Conservation (phyloP, 2,888 invertebrate genomes). For the Archips crataeganus region DNA sequence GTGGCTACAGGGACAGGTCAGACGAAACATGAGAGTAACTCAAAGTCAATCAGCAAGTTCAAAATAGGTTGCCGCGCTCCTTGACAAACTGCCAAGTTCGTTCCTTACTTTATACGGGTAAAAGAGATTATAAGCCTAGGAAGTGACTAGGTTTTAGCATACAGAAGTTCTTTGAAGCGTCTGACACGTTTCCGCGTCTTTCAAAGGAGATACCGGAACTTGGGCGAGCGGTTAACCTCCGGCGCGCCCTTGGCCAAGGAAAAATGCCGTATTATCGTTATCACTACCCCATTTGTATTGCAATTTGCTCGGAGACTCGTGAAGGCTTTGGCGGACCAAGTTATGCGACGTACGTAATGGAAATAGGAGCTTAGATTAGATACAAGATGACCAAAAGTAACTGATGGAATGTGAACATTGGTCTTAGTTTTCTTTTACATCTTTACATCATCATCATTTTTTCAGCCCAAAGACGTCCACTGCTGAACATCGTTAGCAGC, state of each 20-base stretch:
- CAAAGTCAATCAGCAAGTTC: neutral
- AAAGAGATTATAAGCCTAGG: slow-evolving; percentile 9
- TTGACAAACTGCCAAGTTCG: neutral
- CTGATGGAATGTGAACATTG: neutral
- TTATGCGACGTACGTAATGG: neutral
- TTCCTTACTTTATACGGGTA: neutral
- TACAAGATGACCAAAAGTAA: neutral
- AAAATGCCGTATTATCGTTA: slow-evolving; percentile 43
- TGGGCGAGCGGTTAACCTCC: slow-evolving; percentile 57
- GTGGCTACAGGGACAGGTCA: neutral
- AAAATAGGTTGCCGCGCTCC: neutral
- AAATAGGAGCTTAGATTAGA: neutral
- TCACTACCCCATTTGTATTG: slow-evolving; percentile 38
- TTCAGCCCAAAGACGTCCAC: too few species aligned
- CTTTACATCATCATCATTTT: too few species aligned
- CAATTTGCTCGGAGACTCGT: slow-evolving; percentile 11
- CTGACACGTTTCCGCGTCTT: slow-evolving; percentile 51
- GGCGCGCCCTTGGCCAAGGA: slow-evolving; percentile 56
- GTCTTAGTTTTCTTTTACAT: too few species aligned
- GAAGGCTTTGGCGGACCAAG: neutral
- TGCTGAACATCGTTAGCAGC: too few species aligned
- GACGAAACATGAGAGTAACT: neutral
- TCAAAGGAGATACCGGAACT: slow-evolving; percentile 72
- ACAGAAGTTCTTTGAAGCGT: slow-evolving; percentile 38
- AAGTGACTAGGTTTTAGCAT: slow-evolving; percentile 22